Conservation (phyloP, 2,113 vertebrate genomes). For the Eublepharis macularius region DNA sequence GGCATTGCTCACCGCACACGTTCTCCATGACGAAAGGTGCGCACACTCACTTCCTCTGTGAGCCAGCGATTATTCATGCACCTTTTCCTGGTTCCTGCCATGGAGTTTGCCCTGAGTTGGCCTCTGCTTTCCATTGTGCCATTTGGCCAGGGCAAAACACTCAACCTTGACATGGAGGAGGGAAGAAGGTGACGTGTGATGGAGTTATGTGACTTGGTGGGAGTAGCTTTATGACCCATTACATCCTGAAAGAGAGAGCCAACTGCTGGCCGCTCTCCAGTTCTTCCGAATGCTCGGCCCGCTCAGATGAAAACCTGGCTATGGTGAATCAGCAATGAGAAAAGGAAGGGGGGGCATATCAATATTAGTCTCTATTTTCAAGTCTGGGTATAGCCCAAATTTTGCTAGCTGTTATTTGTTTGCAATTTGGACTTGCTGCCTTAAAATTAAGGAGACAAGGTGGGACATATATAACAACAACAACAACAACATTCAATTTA, state of each 20-base stretch:
- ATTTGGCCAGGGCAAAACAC: slow-evolving; percentile 4
- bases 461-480: too few species aligned
- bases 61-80: slow-evolving; percentile 10
- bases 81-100: slow-evolving; percentile 20
- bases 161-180: slow-evolving; percentile 22
- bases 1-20: background rate
- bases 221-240: background rate
- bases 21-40: background rate
- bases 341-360: background rate
- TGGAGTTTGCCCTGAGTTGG: background rate
- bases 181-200: background rate
- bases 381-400: too few species aligned
- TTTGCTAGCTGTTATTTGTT: too few species aligned
- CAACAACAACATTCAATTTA: too few species aligned
- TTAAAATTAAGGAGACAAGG: too few species aligned
- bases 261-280: background rate
- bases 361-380: too few species aligned
- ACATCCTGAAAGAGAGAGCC: slow-evolving; percentile 1
- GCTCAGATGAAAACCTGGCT: slow-evolving; percentile 6
- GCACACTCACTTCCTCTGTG: background rate
- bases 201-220: slow-evolving; percentile 18
- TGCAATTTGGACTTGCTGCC: too few species aligned
- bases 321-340: slow-evolving; percentile 4
- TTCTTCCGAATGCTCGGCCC: background rate
- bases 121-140: slow-evolving; percentile 5